Evolutionary conservation across 2,113 vertebrate genomes (phyloP).

Genomic region (Xenus cinereus): DNA sequence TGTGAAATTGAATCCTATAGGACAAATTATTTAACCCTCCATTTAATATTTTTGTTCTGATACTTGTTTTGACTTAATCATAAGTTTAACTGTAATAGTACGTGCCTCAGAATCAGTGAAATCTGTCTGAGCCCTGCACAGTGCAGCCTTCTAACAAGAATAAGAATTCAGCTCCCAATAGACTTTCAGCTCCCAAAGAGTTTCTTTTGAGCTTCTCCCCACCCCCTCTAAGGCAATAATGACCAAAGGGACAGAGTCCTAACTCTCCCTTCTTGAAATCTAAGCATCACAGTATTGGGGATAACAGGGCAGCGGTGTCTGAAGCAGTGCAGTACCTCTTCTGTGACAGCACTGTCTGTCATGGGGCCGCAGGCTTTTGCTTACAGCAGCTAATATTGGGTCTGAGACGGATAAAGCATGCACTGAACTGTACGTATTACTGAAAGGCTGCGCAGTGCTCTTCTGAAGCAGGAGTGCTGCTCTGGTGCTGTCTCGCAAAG

Average conservation of each 20-base stretch:
- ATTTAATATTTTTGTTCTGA: conserved; percentile 63
- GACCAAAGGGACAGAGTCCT: conserved; percentile 26
- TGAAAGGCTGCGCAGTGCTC: not conserved
- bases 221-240: conserved; percentile 57
- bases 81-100: conserved; percentile 52
- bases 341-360: not conserved
- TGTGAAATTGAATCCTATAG: conserved; percentile 53
- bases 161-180: not conserved
- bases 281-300: conserved; percentile 13
- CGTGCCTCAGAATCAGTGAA: conserved; percentile 59
- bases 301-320: not conserved
- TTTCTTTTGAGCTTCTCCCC: not conserved
- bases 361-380: not conserved
- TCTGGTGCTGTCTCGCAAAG: not conserved
- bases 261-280: conserved; percentile 12
- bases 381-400: not conserved
- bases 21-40: conserved; percentile 56
- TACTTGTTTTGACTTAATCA: conserved; percentile 57
- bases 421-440: conserved; percentile 2
- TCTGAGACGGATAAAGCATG: not conserved
- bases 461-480: not conserved
- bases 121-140: conserved; percentile 47
- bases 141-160: conserved; percentile 45
- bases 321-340: not conserved
- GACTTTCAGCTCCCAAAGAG: conserved; percentile 19